Evolutionary conservation across 35 echinoderm and acorn worm species (phyloP).

Genomic region (Heliocidaris erythrogramma): DNA sequence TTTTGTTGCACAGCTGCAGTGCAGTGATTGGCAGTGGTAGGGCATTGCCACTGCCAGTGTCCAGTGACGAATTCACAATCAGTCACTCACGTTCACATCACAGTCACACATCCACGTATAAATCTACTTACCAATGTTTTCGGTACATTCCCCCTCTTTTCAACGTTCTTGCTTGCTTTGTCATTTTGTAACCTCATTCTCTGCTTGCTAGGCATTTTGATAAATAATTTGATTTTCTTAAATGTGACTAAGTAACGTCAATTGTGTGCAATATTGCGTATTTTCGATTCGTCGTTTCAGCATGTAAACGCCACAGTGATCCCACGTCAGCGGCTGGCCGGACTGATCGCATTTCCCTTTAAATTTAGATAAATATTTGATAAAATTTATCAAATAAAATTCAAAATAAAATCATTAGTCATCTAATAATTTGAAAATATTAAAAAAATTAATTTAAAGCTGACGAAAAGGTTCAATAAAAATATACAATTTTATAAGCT

Average conservation of each 20-base stretch:
- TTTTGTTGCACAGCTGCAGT: too few species aligned
- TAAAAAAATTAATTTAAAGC: neutral
- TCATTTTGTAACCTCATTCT: constrained; percentile 93
- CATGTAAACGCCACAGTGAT: neutral
- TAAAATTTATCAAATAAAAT: neutral
- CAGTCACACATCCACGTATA: too few species aligned
- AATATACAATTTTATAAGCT: neutral
- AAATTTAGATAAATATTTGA: neutral
- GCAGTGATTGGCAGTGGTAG: too few species aligned
- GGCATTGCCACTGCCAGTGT: too few species aligned
- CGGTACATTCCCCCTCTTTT: constrained; percentile 92
- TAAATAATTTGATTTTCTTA: neutral
- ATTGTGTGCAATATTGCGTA: neutral
- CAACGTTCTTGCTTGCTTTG: constrained; percentile 90
- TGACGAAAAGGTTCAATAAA: neutral
- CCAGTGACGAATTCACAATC: too few species aligned
- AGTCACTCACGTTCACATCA: too few species aligned
- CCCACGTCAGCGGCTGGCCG: neutral
- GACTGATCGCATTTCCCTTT: neutral
- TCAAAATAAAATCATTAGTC: neutral
- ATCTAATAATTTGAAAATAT: neutral
- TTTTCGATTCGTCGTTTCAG: neutral
- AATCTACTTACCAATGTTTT: constrained; percentile 82
- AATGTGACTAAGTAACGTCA: neutral
- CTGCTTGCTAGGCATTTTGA: constrained; percentile 90